Conservation (phyloP, 2,797 vertebrate genomes). For the Lacerta viridis region DNA sequence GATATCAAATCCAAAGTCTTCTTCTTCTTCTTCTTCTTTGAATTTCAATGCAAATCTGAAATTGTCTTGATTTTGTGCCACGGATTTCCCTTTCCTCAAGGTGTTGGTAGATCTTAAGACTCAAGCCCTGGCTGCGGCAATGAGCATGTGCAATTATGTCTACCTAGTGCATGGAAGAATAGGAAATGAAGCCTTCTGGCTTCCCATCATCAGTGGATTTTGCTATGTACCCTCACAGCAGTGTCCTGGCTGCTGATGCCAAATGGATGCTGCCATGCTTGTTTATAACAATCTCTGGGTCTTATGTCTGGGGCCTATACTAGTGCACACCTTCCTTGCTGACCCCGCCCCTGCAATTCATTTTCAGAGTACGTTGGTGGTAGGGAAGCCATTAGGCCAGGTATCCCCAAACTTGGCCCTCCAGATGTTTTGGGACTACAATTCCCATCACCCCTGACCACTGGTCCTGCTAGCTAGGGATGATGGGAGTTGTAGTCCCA, state of each 20-base stretch:
- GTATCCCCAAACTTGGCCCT: no score
- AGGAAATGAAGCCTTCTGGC: not conserved
- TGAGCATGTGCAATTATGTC: not conserved
- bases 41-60: no score
- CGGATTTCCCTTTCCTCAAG: no score
- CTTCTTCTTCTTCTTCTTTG: no score
- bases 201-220: not conserved
- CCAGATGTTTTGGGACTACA: no score
- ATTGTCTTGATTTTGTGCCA: no score
- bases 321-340: not conserved
- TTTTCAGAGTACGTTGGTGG: no score
- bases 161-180: not conserved
- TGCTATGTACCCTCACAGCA: not conserved
- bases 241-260: not conserved
- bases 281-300: not conserved
- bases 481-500: no score
- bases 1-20: no score
- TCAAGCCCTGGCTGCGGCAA: not conserved
- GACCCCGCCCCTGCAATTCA: not conserved
- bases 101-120: not conserved
- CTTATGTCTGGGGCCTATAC: not conserved
- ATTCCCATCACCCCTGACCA: no score
- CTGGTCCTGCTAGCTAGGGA: no score
- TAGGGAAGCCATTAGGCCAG: not conserved
- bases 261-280: not conserved